Conservation (phyloP, 2,888 invertebrate species). For the Ametastegia equiseti region DNA sequence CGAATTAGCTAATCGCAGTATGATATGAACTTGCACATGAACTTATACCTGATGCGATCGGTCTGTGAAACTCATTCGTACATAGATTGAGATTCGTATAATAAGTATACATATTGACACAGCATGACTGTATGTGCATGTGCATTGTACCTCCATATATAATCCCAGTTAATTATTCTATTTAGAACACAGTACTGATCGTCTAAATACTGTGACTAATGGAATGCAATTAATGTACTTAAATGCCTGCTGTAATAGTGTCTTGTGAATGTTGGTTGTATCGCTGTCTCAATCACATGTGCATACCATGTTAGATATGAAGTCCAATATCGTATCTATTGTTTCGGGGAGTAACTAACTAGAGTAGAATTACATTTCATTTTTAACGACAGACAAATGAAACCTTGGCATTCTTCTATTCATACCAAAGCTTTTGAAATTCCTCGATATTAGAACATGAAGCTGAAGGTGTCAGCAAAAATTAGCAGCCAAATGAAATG, state of each 20-base stretch:
- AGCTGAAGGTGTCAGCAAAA: no score
- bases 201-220: conserved; percentile 34
- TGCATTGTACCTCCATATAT: conserved; percentile 45
- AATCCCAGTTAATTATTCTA: conserved; percentile 32
- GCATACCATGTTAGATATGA: conserved; percentile 53
- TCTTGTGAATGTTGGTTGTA: conserved; percentile 48
- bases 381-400: background rate
- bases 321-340: conserved; percentile 20
- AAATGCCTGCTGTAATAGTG: conserved; percentile 47
- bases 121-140: conserved; percentile 55
- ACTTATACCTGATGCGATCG: no score
- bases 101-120: conserved; percentile 32
- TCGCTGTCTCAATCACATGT: conserved; percentile 55
- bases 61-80: conserved; percentile 58
- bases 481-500: no score
- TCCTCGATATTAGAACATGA: no score
- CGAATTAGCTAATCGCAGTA: background rate
- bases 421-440: background rate
- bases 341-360: background rate
- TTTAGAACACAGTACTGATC: conserved; percentile 12
- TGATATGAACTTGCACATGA: background rate
- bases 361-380: conserved; percentile 1
- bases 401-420: background rate
- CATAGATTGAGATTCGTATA: conserved; percentile 48
- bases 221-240: conserved; percentile 40